Percentiles rank a stretch among this genome's conserved stretches.
Evolutionary conservation across 2,888 invertebrate genomes (phyloP).

Genomic region (Hydraecia micacea): DNA sequence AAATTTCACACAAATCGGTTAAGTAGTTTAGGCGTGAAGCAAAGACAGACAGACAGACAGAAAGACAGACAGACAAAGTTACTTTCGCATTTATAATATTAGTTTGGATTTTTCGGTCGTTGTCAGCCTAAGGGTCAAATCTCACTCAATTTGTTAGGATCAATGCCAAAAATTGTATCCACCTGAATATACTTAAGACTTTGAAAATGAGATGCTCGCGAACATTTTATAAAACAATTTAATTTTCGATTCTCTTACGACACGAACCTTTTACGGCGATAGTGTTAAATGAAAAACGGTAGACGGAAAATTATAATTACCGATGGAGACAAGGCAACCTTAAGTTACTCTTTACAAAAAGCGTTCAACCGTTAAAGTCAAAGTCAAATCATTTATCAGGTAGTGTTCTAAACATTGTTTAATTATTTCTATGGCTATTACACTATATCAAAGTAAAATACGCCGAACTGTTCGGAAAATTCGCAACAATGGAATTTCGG

Average conservation of each 20-base stretch:
- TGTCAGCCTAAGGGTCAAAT: conserved; percentile 27
- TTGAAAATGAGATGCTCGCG: conserved; percentile 19
- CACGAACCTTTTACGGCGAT: background rate
- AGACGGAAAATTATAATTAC: conserved; percentile 27
- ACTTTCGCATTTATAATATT: no score
- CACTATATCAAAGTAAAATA: conserved; percentile 68
- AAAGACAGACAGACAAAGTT: no score
- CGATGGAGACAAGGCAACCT: background rate
- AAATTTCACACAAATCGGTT: no score
- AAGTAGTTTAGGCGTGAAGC: no score
- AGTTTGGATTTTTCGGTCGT: conserved; percentile 4
- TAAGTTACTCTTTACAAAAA: conserved; percentile 34
- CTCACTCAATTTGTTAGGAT: conserved; percentile 50
- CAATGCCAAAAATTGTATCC: conserved; percentile 43
- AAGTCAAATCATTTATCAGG: no score
- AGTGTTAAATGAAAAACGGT: conserved; percentile 20
- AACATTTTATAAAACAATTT: conserved; percentile 33
- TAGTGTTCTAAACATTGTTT: conserved; percentile 55
- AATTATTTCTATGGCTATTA: conserved; percentile 63
- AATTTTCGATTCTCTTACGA: conserved; percentile 16
- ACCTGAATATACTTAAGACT: conserved; percentile 35
- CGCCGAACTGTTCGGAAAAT: conserved; percentile 60
- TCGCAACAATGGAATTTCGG: conserved; percentile 64
- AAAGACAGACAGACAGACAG: no score
- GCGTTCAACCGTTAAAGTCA: conserved; percentile 3